phyloP scores from a whole-genome alignment of 1,140 invertebrate species.

The Megathymus violae region DNA sequence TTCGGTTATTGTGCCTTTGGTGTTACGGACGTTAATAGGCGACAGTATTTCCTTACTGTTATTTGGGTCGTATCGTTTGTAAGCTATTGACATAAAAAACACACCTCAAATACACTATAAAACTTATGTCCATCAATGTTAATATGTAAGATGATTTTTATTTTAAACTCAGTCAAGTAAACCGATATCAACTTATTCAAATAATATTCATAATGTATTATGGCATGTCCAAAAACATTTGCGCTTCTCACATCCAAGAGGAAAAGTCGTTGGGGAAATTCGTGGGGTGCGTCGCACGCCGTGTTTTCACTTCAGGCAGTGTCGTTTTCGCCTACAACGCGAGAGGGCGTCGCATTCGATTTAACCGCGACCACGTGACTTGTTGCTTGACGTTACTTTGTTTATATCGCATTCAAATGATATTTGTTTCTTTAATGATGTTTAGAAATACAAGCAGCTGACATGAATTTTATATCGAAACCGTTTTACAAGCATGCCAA shows the following conservation, averaged over 20 bases:
- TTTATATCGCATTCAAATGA: constrained; percentile 42
- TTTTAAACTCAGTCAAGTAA: no score
- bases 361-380: constrained; percentile 60
- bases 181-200: no score
- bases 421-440: no score
- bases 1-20: no score
- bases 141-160: no score
- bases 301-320: constrained; percentile 75
- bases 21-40: no score
- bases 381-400: constrained; percentile 55
- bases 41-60: no score
- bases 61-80: no score
- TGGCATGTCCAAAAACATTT: constrained; percentile 56
- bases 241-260: constrained; percentile 62
- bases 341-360: constrained; percentile 71
- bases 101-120: no score
- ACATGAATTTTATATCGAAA: constrained; percentile 75
- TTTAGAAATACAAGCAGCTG: constrained; percentile 40
- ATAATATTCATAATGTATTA: constrained; percentile 21
- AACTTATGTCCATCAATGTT: no score
- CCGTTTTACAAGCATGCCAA: constrained; percentile 68
- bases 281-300: constrained; percentile 74
- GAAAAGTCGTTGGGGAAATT: constrained; percentile 79
- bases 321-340: constrained; percentile 69
- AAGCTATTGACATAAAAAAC: no score